Evolutionary conservation across 2,888 invertebrate species (phyloP), one percentile per base, ranked within the genome.

Genomic region (Ennomos fuscantarius): DNA sequence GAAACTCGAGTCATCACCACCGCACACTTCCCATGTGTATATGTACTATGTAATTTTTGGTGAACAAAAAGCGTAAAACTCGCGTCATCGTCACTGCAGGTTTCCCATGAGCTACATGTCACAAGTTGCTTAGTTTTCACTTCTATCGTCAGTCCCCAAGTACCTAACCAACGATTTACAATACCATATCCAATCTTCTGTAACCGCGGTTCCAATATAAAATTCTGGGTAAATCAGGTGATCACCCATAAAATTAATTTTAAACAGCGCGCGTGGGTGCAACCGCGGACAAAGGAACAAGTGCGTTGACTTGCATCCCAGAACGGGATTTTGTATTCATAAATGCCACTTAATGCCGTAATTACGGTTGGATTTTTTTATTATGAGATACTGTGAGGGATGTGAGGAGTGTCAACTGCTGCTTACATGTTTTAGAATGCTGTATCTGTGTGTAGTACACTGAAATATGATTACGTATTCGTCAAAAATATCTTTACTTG

Each of bases 191-290:
- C 48, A 57, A 34, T 48, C n/a, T 45, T 43, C 40, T 3, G 47
- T 13, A 39, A 6, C 47, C 41, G 8, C 31, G 11, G 8, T 9
- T 13, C 12, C 32, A 43, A 55, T 47, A 33, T 41, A 9, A 60
- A 63, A 62, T 64, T 55, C 62, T 57, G 49, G 54, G 66, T 67
- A 72, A 69, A 65, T 65, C 62, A 42, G 56, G 62, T 67, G 66
- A 68, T 62, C 67, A 61, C 63, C 53, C 62, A 66, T 69, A 69
- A 66, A 65, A 68, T 69, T 71, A 69, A 70, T 69, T 70, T 70
- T 50, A 58, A 53, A 54, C 39, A 40, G 44, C 24, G 34, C 33
- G 57, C 53, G 68, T 63, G 65, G 48, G 54, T 33, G 63, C 56
- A 65, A 67, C 57, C 69, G 8, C 63, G 48, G 55, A 65, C 68